Evolutionary conservation across 2,888 invertebrate species (phyloP), one percentile per base, ranked within the genome.

Genomic region (Cantharis lateralis): DNA sequence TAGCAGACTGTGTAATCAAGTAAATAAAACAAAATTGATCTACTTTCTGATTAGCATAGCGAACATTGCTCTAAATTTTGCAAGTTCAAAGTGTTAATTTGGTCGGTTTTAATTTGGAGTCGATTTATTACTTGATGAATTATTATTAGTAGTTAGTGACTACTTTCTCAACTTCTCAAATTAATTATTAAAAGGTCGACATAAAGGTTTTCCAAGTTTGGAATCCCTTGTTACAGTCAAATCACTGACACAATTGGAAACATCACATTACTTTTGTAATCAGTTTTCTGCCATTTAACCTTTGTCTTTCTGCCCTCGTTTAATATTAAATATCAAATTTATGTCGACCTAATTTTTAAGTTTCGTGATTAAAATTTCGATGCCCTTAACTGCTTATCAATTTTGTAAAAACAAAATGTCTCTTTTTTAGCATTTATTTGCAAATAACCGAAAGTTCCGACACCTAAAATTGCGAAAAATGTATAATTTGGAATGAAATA

Each of bases 181-280:
- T 66, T 66, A 66, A 66, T 66, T 66, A 66, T 66, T 66, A 20
- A 66, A 66, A 66, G 20, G 64, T 20, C 16, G 13, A n/a, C 20
- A 66, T 66, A 24, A 66, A 66, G 64, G 20, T 66, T 66, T 66
- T 66, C 64, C 13, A 66, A 66, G 64, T 66, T 66, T 20, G n/a
- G 64, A 66, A 24, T 18, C 64, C 64, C 64, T 66, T 48, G 75
- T 71, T 71, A 64, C 70, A 71, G 62, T 66, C 48, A 70, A 75
- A 70, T 75, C 63, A 74, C 48, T 70, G 24, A 70, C 63, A 75
- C 24, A 75, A 71, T 62, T 71, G 71, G 68, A 66, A 68, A 62
- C 61, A 48, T 13, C 71, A 68, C 75, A 71, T 75, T 75, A 71
- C 75, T 15, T 15, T 18, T 11, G 71, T 75, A 75, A 75, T 75